Base-by-base conservation (phyloP, 2,113 vertebrate species). In the Lanius ludovicianus region DNA sequence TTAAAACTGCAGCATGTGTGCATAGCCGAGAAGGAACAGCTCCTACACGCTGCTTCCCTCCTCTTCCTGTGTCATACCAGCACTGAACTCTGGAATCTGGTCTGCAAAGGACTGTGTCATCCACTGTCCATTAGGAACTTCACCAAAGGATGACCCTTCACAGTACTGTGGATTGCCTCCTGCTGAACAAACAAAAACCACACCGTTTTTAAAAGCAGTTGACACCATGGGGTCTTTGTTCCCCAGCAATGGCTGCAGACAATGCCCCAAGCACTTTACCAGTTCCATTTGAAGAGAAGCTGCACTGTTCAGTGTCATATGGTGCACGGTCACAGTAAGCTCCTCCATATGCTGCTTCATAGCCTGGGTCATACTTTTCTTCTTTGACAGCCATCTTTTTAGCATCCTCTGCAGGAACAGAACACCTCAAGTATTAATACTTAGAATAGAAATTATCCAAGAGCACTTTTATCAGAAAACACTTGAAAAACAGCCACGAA, bases 361-460 rank as follows among this genome's bases (percentile, higher is more conserved):
- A 99, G 50, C 99, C 99, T 1, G 99, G 99, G 81, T 99, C 99
- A 0, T 99, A 99, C 83, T 99, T 98, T 94, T 99, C 99, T 97
- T 99, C 99, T 97, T 99, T 99, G 44, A 99, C 99, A 19, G 99
- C 99, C 98, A 99, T 98, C 97, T 98, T 99, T 98, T 99, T 99
- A 59, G 99, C 99, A 44, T 99, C 99, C 99, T 99, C 99, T 99
- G 98, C 79, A 37, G 22, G 97, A 97, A 95, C 39, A 93, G 27
- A 28, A 50, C 60, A 67, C 28, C 44, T 89, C 59, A 87, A 64
- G 46, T 60, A 70, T 97, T 90, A 87, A 68, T 59, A 68, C 28
- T 55, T 28, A 74, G 60, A 77, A 67, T 13, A 63, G 80, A 86
- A 77, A 64, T 5, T 5, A 87, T 39, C 59, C 31, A 49, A 62